Base-by-base conservation (phyloP, 2,888 invertebrate species). In the Drosophila buzzatii region DNA sequence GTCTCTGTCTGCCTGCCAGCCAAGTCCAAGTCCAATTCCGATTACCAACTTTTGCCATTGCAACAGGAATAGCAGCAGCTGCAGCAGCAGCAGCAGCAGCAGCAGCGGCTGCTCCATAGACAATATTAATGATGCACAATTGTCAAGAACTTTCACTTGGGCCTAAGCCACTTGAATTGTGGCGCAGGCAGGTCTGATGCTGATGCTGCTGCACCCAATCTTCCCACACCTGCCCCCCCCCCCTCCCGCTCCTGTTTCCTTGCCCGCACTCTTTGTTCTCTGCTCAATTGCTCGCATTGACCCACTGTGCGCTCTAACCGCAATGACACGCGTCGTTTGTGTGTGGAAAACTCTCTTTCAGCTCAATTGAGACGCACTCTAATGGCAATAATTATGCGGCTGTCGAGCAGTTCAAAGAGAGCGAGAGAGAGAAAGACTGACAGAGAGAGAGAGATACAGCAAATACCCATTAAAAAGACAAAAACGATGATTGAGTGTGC, bases 401-500 rank as follows among this genome's bases (percentile, higher is more conserved):
- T 79, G 62, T 73, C 69, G 73, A 58, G 51, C 31, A 65, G 56
- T 57, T 63, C 66, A 47, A 47, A 47, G 57, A 63, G 39, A 55
- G 45, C 39, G 6, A 27, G 14, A 37, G 37, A 37, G n/a, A 41
- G 33, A 33, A 12, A 12, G 20, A 33, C 51, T 47, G 45, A 57
- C 33, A 20, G 6, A 10, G 37, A 42, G 45, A 59, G 45, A 53
- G 42, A 23, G 27, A 39, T 49, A 51, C 14, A 49, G 70, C 59
- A 67, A 73, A 80, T 80, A 66, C 80, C 82, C 81, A 81, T 80
- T 89, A 85, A 86, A 84, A 86, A 89, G 89, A 84, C 89, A 89
- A 89, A 84, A 89, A 83, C 87, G 87, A 89, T 85, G 85, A 85
- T 85, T 86, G 85, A 85, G 85, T 89, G 89, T 85, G 85, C 89